A percentile compares a stretch with the other conserved stretches of the same genome.
Conservation (phyloP, 2,888 invertebrate species). For the Cyclophora punctaria region DNA sequence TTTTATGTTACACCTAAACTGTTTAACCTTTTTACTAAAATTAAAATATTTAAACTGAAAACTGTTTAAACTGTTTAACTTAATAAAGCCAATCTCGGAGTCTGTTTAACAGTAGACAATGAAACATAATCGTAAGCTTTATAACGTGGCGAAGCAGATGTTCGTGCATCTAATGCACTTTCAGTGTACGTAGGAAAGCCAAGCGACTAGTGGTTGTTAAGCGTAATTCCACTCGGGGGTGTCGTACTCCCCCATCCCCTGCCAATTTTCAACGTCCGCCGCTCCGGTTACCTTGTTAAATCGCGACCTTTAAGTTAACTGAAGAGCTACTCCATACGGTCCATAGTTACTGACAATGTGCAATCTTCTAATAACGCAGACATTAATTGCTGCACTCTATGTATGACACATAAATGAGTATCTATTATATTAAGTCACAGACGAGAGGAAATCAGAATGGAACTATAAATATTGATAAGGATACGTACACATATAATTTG, state of each 20-base stretch:
- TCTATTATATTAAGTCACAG: too few species aligned
- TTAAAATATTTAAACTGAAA: too few species aligned
- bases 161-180: constrained; percentile 15
- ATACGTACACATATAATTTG: constrained; percentile 17
- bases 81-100: too few species aligned
- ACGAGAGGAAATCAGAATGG: too few species aligned
- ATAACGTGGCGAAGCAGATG: too few species aligned
- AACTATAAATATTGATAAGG: neutral
- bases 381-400: too few species aligned
- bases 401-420: too few species aligned
- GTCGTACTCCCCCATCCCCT: constrained; percentile 31
- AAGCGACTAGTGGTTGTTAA: constrained; percentile 33
- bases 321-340: constrained; percentile 15
- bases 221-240: constrained; percentile 39
- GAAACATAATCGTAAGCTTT: too few species aligned
- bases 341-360: constrained; percentile 17
- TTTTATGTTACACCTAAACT: too few species aligned
- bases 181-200: constrained; percentile 19
- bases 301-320: constrained; percentile 25
- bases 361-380: neutral
- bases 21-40: too few species aligned
- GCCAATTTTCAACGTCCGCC: constrained; percentile 30
- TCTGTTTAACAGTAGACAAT: too few species aligned
- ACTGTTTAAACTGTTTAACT: too few species aligned
- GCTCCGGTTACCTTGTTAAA: constrained; percentile 37